Conservation (phyloP, 2,113 vertebrate species). For the Kobus ellipsiprymnus region DNA sequence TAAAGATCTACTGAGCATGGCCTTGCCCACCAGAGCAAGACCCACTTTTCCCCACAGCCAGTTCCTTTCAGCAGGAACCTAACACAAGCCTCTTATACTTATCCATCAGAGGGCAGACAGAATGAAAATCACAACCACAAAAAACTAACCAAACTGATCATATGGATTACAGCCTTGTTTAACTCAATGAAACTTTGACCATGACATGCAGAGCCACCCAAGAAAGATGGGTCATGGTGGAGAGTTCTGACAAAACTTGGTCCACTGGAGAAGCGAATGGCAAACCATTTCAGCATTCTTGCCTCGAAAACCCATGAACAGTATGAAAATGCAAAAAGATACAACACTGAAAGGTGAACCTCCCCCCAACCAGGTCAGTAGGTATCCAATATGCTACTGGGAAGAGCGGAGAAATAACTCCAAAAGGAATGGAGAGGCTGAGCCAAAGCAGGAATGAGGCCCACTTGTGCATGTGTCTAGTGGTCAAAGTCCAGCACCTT, state of each 20-base stretch:
- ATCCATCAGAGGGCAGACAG: neutral
- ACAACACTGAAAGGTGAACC: neutral
- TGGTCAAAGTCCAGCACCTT: neutral
- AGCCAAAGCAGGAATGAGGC: neutral
- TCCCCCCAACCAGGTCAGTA: neutral
- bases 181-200: neutral
- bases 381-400: neutral
- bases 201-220: neutral
- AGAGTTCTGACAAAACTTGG: neutral
- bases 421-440: neutral
- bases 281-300: neutral
- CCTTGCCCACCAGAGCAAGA: neutral
- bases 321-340: neutral
- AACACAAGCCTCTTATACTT: neutral
- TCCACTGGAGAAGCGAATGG: neutral
- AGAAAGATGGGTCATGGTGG: neutral
- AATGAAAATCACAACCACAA: neutral
- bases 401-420: neutral
- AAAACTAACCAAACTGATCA: neutral
- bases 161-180: neutral
- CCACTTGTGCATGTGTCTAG: neutral
- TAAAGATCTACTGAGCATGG: neutral
- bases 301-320: neutral
- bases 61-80: neutral
- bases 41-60: neutral